Evolutionary conservation across 2,113 vertebrate genomes (phyloP).

Genomic region (Labrus mixtus): DNA sequence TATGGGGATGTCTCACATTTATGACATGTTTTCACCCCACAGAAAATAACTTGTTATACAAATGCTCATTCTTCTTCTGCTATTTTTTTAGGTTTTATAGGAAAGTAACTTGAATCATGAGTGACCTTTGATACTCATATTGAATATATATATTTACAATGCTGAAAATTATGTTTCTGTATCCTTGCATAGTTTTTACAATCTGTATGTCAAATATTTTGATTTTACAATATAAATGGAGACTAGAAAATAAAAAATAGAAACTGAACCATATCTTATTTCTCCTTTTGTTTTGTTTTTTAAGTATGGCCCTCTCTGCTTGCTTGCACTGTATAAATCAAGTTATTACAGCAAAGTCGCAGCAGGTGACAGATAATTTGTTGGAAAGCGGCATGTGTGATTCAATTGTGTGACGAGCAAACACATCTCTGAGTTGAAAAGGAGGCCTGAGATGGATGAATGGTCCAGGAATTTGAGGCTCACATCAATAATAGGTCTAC

Average conservation of each 20-base stretch:
- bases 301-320: constrained; percentile 3
- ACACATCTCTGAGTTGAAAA: constrained; percentile 68
- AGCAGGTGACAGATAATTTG: background rate
- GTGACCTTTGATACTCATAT: background rate
- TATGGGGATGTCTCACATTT: background rate
- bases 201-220: background rate
- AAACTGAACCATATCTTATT: background rate
- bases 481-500: constrained; percentile 61
- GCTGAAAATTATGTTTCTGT: background rate
- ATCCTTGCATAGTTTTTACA: background rate
- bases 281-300: background rate
- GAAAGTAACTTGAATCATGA: background rate
- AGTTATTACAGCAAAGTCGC: constrained; percentile 5
- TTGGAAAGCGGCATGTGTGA: constrained; percentile 30
- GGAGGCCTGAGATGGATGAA: constrained; percentile 62
- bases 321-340: constrained; percentile 11
- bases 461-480: constrained; percentile 65
- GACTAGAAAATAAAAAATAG: background rate
- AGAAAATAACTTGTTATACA: background rate
- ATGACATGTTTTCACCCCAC: background rate
- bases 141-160: background rate
- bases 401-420: constrained; percentile 54
- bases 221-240: too few species aligned
- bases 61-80: background rate
- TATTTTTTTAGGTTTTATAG: background rate